These are phyloP conservation scores for Picathartes gymnocephalus DNA, from an alignment of 2,113 vertebrate genomes.

Conservation along the genomic window DNA sequence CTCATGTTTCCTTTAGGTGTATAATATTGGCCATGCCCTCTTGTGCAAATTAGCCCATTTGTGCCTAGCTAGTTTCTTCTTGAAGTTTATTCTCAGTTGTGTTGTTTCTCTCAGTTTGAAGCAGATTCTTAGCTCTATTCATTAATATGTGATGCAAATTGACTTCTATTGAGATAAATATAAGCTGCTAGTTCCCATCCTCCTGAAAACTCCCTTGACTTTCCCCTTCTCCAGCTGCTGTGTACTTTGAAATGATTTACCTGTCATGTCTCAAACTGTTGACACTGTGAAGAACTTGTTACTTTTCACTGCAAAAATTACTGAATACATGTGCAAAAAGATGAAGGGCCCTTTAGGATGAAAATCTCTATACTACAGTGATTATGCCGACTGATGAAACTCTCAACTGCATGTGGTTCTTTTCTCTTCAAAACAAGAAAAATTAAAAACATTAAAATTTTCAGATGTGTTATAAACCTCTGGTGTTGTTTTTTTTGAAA, in stretches of 20 bases:
- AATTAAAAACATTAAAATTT: not conserved
- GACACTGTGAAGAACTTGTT: not conserved
- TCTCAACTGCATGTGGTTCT: not conserved
- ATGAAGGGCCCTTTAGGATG: not conserved
- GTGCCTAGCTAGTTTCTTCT: not conserved
- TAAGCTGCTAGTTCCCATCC: not conserved
- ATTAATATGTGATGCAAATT: not conserved
- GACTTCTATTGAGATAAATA: not conserved
- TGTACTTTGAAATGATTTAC: not conserved
- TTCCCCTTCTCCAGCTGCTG: not conserved
- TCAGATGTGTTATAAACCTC: not conserved
- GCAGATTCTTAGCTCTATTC: not conserved
- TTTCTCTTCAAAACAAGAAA: not conserved
- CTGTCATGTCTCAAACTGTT: not conserved
- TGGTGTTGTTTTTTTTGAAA: not conserved
- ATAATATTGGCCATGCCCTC: not conserved
- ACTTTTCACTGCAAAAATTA: not conserved
- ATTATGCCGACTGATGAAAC: not conserved
- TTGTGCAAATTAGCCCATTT: not conserved
- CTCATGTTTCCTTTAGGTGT: rapidly evolving
- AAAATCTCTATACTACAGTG: not conserved
- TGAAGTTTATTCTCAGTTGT: not conserved
- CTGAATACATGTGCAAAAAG: not conserved
- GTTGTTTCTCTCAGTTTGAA: not conserved
- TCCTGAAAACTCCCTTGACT: not conserved